phyloP scores from a whole-genome alignment of 2,888 invertebrate genomes.

The Lithosia quadra region DNA sequence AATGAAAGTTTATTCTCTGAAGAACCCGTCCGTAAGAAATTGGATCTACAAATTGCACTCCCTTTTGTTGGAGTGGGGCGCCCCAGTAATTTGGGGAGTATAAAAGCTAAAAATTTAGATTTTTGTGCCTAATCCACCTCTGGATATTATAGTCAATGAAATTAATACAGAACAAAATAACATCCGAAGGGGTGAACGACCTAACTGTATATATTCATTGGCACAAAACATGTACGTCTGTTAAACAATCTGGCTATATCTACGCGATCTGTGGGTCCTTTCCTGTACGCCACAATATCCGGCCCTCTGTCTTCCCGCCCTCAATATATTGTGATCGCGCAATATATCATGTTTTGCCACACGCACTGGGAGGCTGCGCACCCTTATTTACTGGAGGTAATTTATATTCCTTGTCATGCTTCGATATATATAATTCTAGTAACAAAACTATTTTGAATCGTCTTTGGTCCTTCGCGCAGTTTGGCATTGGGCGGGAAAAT shows the following conservation, averaged over 20 bases:
- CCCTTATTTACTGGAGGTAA: background rate
- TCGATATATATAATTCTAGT: background rate
- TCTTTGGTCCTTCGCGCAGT: background rate
- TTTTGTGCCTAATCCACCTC: background rate
- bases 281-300: constrained; percentile 21
- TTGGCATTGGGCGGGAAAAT: too few species aligned
- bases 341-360: constrained; percentile 10
- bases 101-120: background rate
- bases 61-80: background rate
- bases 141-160: background rate
- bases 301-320: background rate
- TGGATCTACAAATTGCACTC: background rate
- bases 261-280: constrained; percentile 9
- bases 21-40: background rate
- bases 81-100: too few species aligned
- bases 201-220: background rate
- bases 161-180: background rate
- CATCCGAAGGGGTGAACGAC: background rate
- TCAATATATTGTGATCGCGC: background rate
- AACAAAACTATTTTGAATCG: background rate
- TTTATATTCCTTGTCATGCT: background rate
- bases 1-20: background rate
- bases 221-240: background rate
- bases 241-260: background rate
- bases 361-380: background rate